Evolutionary conservation across 2,888 invertebrate genomes (phyloP), one percentile per base, ranked within the genome.

Genomic region (Drosophila borborema): DNA sequence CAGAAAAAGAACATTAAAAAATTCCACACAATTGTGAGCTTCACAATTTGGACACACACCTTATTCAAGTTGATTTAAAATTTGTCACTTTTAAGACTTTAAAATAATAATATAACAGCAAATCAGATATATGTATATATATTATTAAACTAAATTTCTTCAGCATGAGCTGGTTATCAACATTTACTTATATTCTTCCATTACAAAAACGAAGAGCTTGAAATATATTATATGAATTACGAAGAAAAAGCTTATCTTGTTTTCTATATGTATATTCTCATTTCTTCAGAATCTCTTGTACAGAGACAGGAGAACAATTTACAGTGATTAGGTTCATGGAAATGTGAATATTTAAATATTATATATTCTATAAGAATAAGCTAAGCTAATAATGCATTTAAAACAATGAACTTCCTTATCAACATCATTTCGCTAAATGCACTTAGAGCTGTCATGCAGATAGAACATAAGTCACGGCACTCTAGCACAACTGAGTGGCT

Each of bases 391-490:
- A 23, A 23, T 46, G 14, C 20, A 14, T 7, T 14, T 20, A 14
- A 2, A 20, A 1, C 20, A 1, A 20, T 6, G 1, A 14, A 3
- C 14, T 23, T 6, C 2, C 14, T 14, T 3, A 7, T 14, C 20
- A 10, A n/a, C 10, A 9, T 2, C 10, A n/a, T 6, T 10, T 49
- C 18, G 9, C 31, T 28, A 55, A 65, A n/a, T 34, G 20, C 14
- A 62, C 62, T 61, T 62, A 49, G 38, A 38, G 38, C 0, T 7
- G 23, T 41, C 63, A 62, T 73, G 53, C 56, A 74, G 55, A 23
- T 12, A 16, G 53, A 20, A 58, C 66, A 83, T 83, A 79, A 83
- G 64, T 83, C 68, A 70, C 63, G 58, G 18, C 61, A 49, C 51
- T 54, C 62, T 62, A 60, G 60, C 64, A 54, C 77, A 66, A 68